phyloP scores from a whole-genome alignment of 2,113 vertebrate genomes.

The Corynorhinus townsendii region DNA sequence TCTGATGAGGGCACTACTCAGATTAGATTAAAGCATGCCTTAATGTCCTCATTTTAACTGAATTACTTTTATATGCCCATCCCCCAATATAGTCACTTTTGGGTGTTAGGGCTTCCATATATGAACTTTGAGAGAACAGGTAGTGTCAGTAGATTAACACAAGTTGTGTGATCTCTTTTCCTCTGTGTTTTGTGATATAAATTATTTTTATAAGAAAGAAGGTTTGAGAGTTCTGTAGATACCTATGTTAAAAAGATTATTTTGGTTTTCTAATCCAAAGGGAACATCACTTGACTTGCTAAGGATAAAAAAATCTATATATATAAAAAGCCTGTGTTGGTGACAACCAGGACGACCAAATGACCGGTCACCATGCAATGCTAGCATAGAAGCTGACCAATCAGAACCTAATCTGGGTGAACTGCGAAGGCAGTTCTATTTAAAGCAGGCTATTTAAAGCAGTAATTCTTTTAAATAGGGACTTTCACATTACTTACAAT shows the following conservation, averaged over 20 bases:
- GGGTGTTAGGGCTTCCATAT: background rate
- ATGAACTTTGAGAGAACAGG: background rate
- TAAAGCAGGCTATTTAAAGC: background rate
- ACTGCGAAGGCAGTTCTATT: background rate
- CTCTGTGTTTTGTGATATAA: constrained; percentile 27
- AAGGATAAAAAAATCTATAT: background rate
- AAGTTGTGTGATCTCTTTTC: constrained; percentile 39
- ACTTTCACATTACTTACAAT: background rate
- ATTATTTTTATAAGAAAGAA: background rate
- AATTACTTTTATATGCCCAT: background rate
- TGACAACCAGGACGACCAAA: too few relatives aligned
- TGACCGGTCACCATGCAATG: too few relatives aligned
- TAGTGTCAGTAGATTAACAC: constrained; percentile 8
- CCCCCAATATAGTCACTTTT: background rate
- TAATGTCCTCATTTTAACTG: background rate
- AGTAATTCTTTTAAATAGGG: background rate
- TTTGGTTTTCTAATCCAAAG: background rate
- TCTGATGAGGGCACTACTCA: background rate
- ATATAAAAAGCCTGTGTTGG: too few relatives aligned
- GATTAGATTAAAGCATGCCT: background rate
- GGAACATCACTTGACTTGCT: background rate
- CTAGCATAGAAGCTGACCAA: too few relatives aligned
- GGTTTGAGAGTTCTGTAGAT: background rate
- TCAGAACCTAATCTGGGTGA: too few relatives aligned
- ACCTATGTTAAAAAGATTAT: background rate